Evolutionary conservation across 2,113 vertebrate species (phyloP), one percentile per base, ranked within the genome.

Genomic region (Lepidothrix coronata): DNA sequence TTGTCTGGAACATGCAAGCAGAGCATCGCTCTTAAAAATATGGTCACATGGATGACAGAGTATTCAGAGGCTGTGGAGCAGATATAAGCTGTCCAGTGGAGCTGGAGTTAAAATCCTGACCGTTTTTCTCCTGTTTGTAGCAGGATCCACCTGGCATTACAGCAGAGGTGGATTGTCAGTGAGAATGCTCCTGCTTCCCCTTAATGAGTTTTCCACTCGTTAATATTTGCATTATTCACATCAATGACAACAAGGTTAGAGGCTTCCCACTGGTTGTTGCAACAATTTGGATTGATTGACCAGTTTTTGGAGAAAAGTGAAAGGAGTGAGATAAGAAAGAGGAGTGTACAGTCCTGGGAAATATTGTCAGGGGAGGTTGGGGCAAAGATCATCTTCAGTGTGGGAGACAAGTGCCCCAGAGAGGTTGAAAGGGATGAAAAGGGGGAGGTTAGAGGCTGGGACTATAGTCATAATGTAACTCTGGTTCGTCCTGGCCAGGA

Each of bases 201-300:
- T 57, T 84, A 90, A 92, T 91, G 77, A 94, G 84, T 61, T 91
- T 89, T 58, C 31, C 37, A 54, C 81, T 93, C 59, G 39, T 97
- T 97, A 95, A 93, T 96, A 95, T 95, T 97, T 92, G 75, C 65
- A 85, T 94, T 91, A 87, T 92, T 97, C 70, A 85, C 82, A 94
- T 95, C 85, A 91, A 68, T 91, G 82, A 85, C 91, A 95, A 92
- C 85, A 91, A 95, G 91, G 91, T 95, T 95, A 94, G 91, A 91
- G 93, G 89, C 87, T 95, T 93, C 96, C 94, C 93, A 95, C 94
- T 48, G 67, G 85, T 31, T 83, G 30, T 72, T 74, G 81, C 73
- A 91, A 82, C 27, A 83, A 51, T 46, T 86, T 74, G 72, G 66
- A 67, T 65, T 93, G 91, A 96, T 73, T 83, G 83, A 80, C 0